These are phyloP conservation scores for Halisarca cf. caerulea DNA, from an alignment of 37 sponge, comb jelly and placozoan genomes.

Conservation along the genomic window DNA sequence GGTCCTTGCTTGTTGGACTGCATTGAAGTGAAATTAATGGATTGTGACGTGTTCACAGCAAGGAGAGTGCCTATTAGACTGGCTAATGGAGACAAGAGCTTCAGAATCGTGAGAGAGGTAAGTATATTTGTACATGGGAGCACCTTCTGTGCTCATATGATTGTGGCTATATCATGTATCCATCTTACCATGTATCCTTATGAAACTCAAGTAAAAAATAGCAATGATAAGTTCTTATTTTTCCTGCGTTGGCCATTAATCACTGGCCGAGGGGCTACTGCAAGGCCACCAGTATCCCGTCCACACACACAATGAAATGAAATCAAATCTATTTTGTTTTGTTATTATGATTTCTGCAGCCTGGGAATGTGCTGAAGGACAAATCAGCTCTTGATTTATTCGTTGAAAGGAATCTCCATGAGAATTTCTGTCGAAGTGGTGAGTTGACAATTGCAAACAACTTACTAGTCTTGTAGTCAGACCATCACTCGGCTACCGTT, in stretches of 20 bases:
- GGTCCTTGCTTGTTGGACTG: conserved; percentile 88
- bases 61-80: conserved; percentile 11
- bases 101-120: conserved; percentile 51
- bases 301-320: neutral
- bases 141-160: no score
- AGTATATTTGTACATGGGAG: no score
- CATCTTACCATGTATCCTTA: no score
- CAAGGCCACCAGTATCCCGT: no score
- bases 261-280: neutral
- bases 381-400: conserved; percentile 74
- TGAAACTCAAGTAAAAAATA: no score
- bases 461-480: no score
- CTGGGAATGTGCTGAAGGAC: conserved; percentile 73
- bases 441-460: no score
- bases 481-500: no score
- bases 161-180: no score
- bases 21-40: conserved; percentile 62
- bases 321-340: conserved; percentile 1
- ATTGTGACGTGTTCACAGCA: conserved; percentile 93
- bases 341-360: conserved; percentile 11
- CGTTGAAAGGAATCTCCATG: conserved; percentile 88
- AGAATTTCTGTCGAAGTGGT: conserved; percentile 84
- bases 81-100: conserved; percentile 19
- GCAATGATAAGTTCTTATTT: no score
- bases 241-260: neutral